Evolutionary conservation across 2,888 invertebrate genomes (phyloP).

Genomic region (Anagyrus pseudococci): DNA sequence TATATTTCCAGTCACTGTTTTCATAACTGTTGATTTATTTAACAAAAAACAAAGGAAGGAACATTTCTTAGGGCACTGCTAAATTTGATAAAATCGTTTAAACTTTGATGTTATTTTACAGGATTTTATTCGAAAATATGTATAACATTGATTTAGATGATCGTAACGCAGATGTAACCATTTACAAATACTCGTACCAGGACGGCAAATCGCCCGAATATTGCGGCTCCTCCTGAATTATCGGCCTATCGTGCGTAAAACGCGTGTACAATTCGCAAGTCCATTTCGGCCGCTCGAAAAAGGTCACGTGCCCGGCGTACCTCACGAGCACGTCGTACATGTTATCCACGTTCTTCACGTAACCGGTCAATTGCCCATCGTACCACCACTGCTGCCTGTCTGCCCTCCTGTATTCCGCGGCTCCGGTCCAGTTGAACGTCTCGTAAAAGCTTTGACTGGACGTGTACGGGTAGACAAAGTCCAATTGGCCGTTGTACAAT

Average conservation of each 20-base stretch:
- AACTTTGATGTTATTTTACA: no score
- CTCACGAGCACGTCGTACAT: constrained; percentile 49
- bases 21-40: no score
- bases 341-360: constrained; percentile 45
- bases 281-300: constrained; percentile 8
- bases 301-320: constrained; percentile 52
- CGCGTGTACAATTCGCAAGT: neutral
- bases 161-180: no score
- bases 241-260: neutral
- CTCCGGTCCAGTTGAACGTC: constrained; percentile 56
- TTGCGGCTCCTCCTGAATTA: no score
- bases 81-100: no score
- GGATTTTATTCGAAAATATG: no score
- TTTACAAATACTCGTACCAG: no score
- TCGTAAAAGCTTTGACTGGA: constrained; percentile 78
- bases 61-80: no score
- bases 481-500: constrained; percentile 89
- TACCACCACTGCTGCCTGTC: constrained; percentile 51
- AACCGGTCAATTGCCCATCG: constrained; percentile 49
- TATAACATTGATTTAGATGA: no score
- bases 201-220: no score
- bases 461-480: constrained; percentile 87
- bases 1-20: no score
- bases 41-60: no score
- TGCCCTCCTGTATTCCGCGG: constrained; percentile 51